Percentiles rank a stretch among this genome's conserved stretches.
Conservation (phyloP, 2,888 invertebrate genomes). For the Chloroclysta siterata region DNA sequence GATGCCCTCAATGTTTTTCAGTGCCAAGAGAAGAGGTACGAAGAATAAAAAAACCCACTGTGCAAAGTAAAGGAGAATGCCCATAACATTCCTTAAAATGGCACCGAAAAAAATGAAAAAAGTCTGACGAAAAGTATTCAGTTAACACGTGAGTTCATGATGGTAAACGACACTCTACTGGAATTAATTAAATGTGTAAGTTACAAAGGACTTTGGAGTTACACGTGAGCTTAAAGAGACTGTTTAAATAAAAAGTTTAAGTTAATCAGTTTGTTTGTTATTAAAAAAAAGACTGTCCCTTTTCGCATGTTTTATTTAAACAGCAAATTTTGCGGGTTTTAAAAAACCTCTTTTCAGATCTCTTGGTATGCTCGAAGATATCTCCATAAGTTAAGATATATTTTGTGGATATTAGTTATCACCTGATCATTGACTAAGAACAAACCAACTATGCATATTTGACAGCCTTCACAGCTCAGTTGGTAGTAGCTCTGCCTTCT, state of each 20-base stretch:
- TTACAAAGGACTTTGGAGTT: conserved; percentile 30
- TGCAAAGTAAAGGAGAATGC: conserved; percentile 16
- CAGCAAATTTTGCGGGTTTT: too few species aligned
- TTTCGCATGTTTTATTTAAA: neutral
- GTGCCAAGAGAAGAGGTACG: neutral
- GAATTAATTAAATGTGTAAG: conserved; percentile 62
- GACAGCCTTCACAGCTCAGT: too few species aligned
- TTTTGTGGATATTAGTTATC: too few species aligned
- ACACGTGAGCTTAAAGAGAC: conserved; percentile 9
- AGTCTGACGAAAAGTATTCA: conserved; percentile 38
- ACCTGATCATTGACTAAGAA: too few species aligned
- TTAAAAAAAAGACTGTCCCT: neutral
- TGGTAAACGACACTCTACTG: conserved; percentile 47
- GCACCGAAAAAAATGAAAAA: conserved; percentile 23
- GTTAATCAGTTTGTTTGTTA: neutral
- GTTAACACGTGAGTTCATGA: conserved; percentile 57
- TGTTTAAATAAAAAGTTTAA: conserved; percentile 12
- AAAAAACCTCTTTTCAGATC: too few species aligned
- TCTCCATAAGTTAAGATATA: too few species aligned
- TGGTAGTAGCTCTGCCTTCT: too few species aligned
- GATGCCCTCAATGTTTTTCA: too few species aligned
- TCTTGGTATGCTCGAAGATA: too few species aligned
- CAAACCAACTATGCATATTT: too few species aligned
- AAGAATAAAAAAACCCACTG: conserved; percentile 3
- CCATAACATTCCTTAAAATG: conserved; percentile 3